phyloP scores from a whole-genome alignment of 2,113 vertebrate genomes.

The Bos javanicus region DNA sequence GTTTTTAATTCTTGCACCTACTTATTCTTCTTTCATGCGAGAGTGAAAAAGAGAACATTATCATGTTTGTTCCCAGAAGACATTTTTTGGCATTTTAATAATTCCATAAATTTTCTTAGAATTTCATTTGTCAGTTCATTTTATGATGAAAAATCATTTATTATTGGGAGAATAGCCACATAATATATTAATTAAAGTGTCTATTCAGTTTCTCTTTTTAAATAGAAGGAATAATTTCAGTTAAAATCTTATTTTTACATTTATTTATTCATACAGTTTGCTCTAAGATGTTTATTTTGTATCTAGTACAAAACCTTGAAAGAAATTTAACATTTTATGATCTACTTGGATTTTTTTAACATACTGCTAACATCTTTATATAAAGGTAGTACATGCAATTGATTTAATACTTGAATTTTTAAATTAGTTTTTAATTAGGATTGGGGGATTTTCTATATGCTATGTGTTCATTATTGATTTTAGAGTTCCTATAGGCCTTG shows the following conservation, averaged over 20 bases:
- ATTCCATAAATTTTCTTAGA: not conserved
- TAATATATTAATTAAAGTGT: not conserved
- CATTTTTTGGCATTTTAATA: not conserved
- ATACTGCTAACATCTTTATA: not conserved
- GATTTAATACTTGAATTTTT: conserved; percentile 10
- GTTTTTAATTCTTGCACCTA: not conserved
- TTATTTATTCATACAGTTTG: not conserved
- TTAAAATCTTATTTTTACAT: not conserved
- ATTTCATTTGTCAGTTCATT: conserved; percentile 8
- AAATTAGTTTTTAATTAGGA: not conserved
- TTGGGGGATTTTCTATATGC: not conserved
- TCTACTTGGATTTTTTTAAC: not conserved
- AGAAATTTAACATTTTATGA: not conserved
- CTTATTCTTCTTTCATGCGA: not conserved
- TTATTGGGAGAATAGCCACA: not conserved
- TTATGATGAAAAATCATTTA: conserved; percentile 1
- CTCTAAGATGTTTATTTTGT: not conserved
- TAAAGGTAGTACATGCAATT: not conserved
- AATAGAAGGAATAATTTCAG: not conserved
- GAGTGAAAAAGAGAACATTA: not conserved
- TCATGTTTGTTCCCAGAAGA: not conserved
- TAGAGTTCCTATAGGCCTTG: not conserved
- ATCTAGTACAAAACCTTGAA: not conserved
- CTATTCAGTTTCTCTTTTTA: conserved; percentile 8
- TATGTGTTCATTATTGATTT: not conserved